Conservation (phyloP, 2,113 vertebrate species). For the Bucco capensis region DNA sequence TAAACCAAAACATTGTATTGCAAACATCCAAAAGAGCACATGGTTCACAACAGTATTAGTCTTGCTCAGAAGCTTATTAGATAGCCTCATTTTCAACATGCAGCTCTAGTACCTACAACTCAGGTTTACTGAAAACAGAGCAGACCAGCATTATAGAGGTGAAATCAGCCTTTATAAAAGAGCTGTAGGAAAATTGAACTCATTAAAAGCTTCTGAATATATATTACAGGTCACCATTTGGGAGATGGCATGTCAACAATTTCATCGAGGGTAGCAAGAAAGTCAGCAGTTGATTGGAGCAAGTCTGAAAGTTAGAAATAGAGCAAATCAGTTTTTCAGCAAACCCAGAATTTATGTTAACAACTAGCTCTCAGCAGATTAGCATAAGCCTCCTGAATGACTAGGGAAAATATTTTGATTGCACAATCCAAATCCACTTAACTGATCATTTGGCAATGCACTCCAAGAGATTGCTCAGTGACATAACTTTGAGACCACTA, state of each 20-base stretch:
- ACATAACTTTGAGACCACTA: background rate
- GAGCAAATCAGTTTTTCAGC: background rate
- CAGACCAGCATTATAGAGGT: background rate
- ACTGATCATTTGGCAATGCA: background rate
- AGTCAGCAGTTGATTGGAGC: constrained; percentile 57
- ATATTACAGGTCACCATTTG: constrained; percentile 34
- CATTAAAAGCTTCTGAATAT: background rate
- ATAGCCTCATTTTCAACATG: background rate
- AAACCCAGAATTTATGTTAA: background rate
- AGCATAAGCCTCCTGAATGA: background rate
- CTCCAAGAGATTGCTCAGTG: background rate
- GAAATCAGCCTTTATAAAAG: constrained; percentile 62
- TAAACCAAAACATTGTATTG: background rate
- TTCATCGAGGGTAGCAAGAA: constrained; percentile 70
- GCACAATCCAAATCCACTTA: background rate
- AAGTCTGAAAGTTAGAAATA: constrained; percentile 50
- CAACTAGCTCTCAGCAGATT: background rate
- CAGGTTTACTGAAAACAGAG: background rate
- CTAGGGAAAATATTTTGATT: background rate
- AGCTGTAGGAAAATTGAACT: background rate
- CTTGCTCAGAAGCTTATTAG: background rate
- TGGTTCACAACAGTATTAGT: fast-evolving
- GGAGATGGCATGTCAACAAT: constrained; percentile 68
- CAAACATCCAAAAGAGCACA: background rate
- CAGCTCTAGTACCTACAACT: background rate